Base-by-base conservation (phyloP, 2,113 vertebrate species). In the Dipodomys stephensi region DNA sequence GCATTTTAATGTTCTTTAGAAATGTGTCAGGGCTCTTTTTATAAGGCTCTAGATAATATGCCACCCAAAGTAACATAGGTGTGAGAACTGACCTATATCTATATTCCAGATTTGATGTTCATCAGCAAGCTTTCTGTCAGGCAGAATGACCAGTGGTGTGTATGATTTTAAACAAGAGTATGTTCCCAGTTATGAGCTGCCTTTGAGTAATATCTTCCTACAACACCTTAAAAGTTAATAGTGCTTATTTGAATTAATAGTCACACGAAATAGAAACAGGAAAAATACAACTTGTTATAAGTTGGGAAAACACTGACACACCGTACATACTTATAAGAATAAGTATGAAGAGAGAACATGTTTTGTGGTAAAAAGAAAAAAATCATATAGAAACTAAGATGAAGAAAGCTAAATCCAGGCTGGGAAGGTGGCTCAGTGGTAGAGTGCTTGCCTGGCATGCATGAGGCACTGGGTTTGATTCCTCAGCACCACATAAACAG, bases 141-240 rank as follows among this genome's bases (percentile, higher is more conserved):
- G 15, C 0, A 46, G 28, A 13, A 19, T 19, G 35, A 32, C 1
- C 4, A 20, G 0, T 0, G 22, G 3, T 4, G 19, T 9, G 15
- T 23, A 23, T 5, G 11, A 62, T 62, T 69, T 30, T 2, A 16
- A 22, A 71, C n/a, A 19, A 57, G 53, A 30, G 20, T 2, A 22
- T 7, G 4, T 5, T 44, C 57, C 64, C 4, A 73, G 20, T 64
- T 15, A 79, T 1, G 15, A 0, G 28, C 8, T 12, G 28, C 6
- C 67, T 88, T 20, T 22, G 18, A 53, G 64, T 9, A 71, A 69
- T 23, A 30, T 23, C 30, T 16, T 53, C 53, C 72, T 74, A 57
- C n/a, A 27, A 74, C 12, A 15, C 74, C 39, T 27, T 32, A 73
- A 79, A 80, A 39, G 19, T 44, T 15, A 27, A 2, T 7, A 68